phyloP scores from a whole-genome alignment of 1,140 invertebrate genomes.

The Eulimnadia texana region DNA sequence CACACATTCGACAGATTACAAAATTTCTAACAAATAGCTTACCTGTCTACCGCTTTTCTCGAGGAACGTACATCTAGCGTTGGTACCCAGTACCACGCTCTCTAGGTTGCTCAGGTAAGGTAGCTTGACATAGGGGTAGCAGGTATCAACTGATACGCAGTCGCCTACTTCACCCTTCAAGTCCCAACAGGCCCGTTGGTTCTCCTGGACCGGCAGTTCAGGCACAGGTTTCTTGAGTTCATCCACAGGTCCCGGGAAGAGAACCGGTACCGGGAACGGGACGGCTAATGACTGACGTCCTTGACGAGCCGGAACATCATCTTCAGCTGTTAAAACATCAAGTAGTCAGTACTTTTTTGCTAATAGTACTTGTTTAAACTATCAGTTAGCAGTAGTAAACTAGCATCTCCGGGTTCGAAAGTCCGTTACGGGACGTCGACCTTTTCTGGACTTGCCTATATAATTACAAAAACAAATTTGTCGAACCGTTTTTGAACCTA shows the following conservation, averaged over 20 bases:
- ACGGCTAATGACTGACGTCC: neutral
- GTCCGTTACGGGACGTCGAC: too few species aligned
- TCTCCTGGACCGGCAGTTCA: neutral
- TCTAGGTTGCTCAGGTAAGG: constrained; percentile 46
- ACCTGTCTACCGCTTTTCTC: constrained; percentile 46
- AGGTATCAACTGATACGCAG: constrained; percentile 56
- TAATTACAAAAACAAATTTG: too few species aligned
- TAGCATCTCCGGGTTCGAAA: too few species aligned
- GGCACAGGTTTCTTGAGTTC: neutral
- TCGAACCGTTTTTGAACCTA: too few species aligned
- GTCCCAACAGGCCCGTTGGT: neutral
- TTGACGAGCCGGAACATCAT: neutral
- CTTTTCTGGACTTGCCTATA: too few species aligned
- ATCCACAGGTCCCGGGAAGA: neutral
- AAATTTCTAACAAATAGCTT: constrained; percentile 22
- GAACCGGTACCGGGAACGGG: neutral
- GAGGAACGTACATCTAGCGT: constrained; percentile 59
- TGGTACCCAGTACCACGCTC: constrained; percentile 54
- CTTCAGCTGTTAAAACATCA: neutral
- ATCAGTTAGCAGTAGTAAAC: too few species aligned
- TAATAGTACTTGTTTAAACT: neutral
- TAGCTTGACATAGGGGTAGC: constrained; percentile 58
- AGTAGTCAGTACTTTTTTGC: neutral
- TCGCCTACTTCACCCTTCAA: constrained; percentile 43
- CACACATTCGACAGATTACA: too few species aligned